Evolutionary conservation across 64 coral and sea anemone genomes (phyloP).

Genomic region (Porites australiensis): DNA sequence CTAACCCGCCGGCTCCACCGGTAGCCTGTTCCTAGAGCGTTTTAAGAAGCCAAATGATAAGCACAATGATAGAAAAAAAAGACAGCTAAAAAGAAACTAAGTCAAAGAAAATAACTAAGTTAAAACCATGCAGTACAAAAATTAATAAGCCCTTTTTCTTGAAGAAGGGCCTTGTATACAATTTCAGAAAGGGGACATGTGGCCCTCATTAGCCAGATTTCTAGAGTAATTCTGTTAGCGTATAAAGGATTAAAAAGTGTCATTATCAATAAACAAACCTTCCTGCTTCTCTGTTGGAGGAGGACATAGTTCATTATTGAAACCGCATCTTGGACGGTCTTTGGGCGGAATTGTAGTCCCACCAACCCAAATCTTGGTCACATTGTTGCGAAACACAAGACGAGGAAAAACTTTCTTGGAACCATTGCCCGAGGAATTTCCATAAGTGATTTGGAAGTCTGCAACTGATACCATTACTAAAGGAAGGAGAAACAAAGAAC

Average conservation of each 20-base stretch:
- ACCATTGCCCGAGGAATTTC: not conserved
- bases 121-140: no score
- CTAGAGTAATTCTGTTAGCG: no score
- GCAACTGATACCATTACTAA: conserved; percentile 45
- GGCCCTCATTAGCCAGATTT: no score
- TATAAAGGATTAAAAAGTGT: not conserved
- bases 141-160: no score
- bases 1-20: no score
- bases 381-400: conserved; percentile 29
- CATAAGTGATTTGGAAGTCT: conserved; percentile 49
- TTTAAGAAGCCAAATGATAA: no score
- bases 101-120: no score
- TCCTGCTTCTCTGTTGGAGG: not conserved
- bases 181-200: no score
- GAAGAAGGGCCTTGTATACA: no score
- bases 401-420: conserved; percentile 10
- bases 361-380: conserved; percentile 43
- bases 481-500: not conserved
- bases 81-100: no score
- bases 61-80: no score
- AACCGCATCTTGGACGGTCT: conserved; percentile 62
- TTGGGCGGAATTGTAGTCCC: conserved; percentile 30
- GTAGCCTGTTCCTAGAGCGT: no score
- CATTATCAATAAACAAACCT: not conserved
- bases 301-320: conserved; percentile 62